Base-by-base conservation (phyloP, 2,113 vertebrate genomes). In the Microcebus ravelobensis region DNA sequence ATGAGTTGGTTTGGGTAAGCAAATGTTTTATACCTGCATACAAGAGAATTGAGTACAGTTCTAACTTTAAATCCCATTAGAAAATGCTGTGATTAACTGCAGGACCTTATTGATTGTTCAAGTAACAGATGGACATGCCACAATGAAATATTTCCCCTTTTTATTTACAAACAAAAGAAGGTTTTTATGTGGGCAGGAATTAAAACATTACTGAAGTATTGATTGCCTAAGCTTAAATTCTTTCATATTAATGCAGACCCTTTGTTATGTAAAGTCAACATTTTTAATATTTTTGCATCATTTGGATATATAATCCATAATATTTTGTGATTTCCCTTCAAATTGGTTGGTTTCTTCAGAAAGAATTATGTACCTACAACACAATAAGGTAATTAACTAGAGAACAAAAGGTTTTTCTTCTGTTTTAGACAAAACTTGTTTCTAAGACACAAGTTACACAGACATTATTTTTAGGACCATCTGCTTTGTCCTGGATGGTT, bases 131-230 rank as follows among this genome's bases (percentile, higher is more conserved):
- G 96, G 97, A 98, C 97, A 96, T 98, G 98, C 96, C 98, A 98
- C 96, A 98, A 79, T 98, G 98, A 99, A 98, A 98, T 98, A 98
- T 97, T 97, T 98, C 93, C 61, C 85, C 96, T 98, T 98, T 98
- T 98, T 98, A 98, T 99, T 99, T 98, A 99, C 98, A 98, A 99
- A 99, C 98, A 98, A 98, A 98, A 97, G 98, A 96, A 81, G 87
- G 89, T 95, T 97, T 98, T 98, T 92, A 96, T 81, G 90, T 95
- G 96, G 86, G 89, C 91, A 87, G 92, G 97, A 98, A 98, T 98
- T 97, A 98, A 98, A 98, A 98, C 74, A 94, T 97, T 98, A 93
- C 79, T 96, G 80, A 97, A 97, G 55, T 70, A 95, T 77, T 97
- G 90, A 90, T 95, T 98, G 87, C 94, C 94, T 83, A 95, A 97